Base-by-base conservation (phyloP, 2,797 vertebrate species). In the Geotrypetes seraphini region DNA sequence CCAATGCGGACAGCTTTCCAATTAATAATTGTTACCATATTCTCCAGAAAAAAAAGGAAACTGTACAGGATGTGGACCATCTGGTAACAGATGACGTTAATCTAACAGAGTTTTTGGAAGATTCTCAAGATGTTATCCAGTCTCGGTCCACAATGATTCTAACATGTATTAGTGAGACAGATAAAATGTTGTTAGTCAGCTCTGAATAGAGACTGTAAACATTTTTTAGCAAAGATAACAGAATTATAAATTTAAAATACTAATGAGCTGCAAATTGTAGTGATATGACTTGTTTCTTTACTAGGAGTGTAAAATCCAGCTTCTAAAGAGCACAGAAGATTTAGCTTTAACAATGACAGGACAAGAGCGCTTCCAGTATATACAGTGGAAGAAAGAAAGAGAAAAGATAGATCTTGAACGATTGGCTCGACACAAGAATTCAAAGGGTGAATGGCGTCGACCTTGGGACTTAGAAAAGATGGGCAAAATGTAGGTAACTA, bases 391-490 rank as follows among this genome's bases (percentile, higher is more conserved):
- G 69, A 88, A 75, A 34, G 93, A 99, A 61, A 75, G 94, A 0
- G 89, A 96, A 18, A 81, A 90, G 73, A 96, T 97, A 0, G 95
- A 99, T 75, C 69, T 78, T 41, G 94, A 94, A 43, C 78, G 92
- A 8, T 75, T 99, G 27, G 90, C 91, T 1, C 80, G 93, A 5
- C 96, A 99, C 71, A 91, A 86, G 70, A 95, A 97, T 0, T 75
- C 91, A 23, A 90, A 85, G 66, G 95, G 94, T 60, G 94, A 98
- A 69, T 99, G 96, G 95, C 83, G 87, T 47, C 86, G 94, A 48
- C 90, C 91, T 1, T 97, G 96, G 95, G 95, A 99, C 68, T 45
- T 92, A 76, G 87, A 96, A 73, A 98, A 99, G 68, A 77, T 87
- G 0, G 86, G 93, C 22, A 71, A 83, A 53, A 91, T 82, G 96